Evolutionary conservation across 92 coral and sea anemone genomes (phyloP).

Genomic region (Heliopora coerulea): DNA sequence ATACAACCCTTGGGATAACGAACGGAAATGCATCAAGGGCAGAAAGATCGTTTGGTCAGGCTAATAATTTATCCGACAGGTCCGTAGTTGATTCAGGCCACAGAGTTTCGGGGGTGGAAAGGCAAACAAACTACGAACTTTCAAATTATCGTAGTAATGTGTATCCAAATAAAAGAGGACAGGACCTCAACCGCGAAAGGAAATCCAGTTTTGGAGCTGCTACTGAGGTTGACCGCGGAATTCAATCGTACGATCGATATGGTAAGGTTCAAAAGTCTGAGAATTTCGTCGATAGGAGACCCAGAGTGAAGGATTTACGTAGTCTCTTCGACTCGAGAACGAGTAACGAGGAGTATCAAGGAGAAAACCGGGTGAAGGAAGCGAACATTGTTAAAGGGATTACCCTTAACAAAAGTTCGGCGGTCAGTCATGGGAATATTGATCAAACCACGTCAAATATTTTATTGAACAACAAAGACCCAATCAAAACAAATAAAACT

Average conservation of each 20-base stretch:
- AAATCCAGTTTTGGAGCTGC: constrained; percentile 8
- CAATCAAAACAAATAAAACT: constrained; percentile 23
- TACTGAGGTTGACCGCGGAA: background rate
- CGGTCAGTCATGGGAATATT: background rate
- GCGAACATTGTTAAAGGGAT: background rate
- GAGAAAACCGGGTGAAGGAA: background rate
- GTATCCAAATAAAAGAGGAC: constrained; percentile 20
- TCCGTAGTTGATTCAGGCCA: too few species aligned
- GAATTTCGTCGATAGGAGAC: constrained; percentile 1
- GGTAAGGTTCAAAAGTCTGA: background rate
- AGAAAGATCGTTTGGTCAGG: background rate
- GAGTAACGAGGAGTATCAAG: background rate
- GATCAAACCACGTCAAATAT: constrained; percentile 21
- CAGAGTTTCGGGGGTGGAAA: background rate
- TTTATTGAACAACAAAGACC: constrained; percentile 15
- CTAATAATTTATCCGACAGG: constrained; percentile 2
- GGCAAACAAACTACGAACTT: constrained; percentile 19
- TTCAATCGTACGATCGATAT: background rate
- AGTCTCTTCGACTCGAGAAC: constrained; percentile 27
- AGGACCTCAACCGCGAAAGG: background rate
- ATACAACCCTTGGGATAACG: background rate
- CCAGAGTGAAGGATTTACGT: constrained; percentile 34
- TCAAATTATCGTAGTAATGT: constrained; percentile 18
- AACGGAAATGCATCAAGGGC: constrained; percentile 13
- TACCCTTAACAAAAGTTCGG: background rate